Base-by-base conservation (phyloP, 1,140 invertebrate species). In the Parasteatoda tepidariorum region DNA sequence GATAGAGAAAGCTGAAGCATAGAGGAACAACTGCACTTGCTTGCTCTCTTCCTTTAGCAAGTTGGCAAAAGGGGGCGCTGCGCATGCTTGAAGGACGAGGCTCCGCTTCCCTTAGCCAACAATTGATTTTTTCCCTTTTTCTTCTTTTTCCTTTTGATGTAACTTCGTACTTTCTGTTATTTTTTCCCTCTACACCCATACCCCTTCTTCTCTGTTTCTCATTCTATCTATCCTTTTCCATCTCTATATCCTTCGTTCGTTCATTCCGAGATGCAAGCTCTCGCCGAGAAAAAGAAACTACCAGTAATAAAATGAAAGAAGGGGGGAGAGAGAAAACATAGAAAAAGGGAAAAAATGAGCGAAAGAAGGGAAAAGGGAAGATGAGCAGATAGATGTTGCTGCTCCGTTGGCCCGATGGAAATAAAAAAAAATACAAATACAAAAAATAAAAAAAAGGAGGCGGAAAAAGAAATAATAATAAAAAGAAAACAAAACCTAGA, bases 311-410 rank as follows among this genome's bases (percentile, higher is more conserved):
- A 81, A 81, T 31, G 66, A 62, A 81, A 70, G 30, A 48, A 81
- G 55, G 38, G 13, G n/a, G 24, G 9, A 59, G 59, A 61, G 48
- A 70, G 15, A 31, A 28, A 34, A 26, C 41, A 48, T 18, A 62
- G 18, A 38, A 33, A 48, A 34, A 70, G 64, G 48, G 48, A 48
- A 22, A 59, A 73, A 41, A 41, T 13, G 38, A 41, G 38, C 38
- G 38, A 41, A 67, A 67, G 64, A 38, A 62, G 26, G 41, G 28
- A 15, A 26, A 38, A 38, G 28, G 28, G 33, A 26, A 75, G 71
- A 75, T 33, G 78, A 81, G 78, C 78, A 71, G 78, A 81, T 81
- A 81, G 78, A 81, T 81, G 76, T 68, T 68, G 78, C 75, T 81
- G 75, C 74, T 76, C 31, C 55, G 34, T 79, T 61, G 62, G 78